Percentiles rank a stretch among this genome's conserved stretches.
These are phyloP conservation scores for Quadroppia sp. DNA, from an alignment of 2,888 invertebrate genomes.

Conservation along the genomic window DNA sequence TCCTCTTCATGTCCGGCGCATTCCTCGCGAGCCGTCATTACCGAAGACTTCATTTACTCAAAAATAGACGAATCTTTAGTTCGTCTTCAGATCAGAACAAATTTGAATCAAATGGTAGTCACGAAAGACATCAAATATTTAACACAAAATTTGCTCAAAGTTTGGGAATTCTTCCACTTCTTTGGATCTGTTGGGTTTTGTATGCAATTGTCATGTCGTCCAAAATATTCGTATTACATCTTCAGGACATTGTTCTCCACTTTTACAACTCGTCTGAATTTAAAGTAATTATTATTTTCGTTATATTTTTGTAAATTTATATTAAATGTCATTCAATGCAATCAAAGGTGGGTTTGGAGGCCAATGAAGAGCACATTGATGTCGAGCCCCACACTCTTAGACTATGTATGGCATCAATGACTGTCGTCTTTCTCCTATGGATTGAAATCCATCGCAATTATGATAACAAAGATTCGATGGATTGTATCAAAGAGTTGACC, in stretches of 20 bases:
- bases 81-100: not conserved
- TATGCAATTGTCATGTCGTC: not conserved
- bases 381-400: not conserved
- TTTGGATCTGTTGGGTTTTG: constrained; percentile 25
- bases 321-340: too few species aligned
- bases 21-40: not conserved
- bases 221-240: constrained; percentile 26
- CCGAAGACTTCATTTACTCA: not conserved
- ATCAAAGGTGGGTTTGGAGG: too few species aligned
- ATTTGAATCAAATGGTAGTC: not conserved
- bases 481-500: constrained; percentile 10
- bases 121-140: not conserved
- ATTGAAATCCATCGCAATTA: constrained; percentile 30
- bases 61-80: not conserved
- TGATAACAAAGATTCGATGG: not conserved
- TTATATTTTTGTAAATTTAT: too few species aligned
- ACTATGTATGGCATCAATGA: not conserved
- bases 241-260: not conserved
- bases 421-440: constrained; percentile 20
- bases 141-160: not conserved
- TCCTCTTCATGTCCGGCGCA: constrained; percentile 16
- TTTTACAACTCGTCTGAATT: not conserved
- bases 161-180: not conserved
- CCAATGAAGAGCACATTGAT: not conserved
- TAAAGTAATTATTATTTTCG: not conserved